phyloP scores from a whole-genome alignment of 1,140 invertebrate species.

The Neotoxoptera formosana region DNA sequence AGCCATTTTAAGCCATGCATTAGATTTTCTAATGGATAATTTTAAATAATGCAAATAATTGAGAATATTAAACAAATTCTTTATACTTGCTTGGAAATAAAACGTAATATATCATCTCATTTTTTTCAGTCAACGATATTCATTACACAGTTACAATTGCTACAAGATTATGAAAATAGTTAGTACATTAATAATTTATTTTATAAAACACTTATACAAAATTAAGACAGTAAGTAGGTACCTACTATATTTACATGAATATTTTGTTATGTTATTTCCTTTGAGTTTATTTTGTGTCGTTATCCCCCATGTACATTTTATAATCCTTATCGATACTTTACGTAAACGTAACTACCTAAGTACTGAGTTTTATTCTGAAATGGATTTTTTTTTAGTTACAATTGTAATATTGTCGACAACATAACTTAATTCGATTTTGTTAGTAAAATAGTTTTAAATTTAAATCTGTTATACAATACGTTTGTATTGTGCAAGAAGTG shows the following conservation, averaged over 20 bases:
- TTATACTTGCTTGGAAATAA: not conserved
- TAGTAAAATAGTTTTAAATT: not conserved
- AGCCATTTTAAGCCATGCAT: not conserved
- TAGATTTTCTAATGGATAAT: not conserved
- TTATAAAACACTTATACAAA: not conserved
- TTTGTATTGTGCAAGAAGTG: not conserved
- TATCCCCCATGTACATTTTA: not conserved
- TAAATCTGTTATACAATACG: not conserved
- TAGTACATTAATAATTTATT: not conserved
- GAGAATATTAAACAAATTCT: not conserved
- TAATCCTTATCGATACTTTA: not conserved
- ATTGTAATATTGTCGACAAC: not conserved
- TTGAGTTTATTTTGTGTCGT: not conserved
- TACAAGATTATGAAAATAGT: not conserved
- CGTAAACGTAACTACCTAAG: not conserved
- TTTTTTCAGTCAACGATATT: not conserved
- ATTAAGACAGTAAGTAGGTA: not conserved
- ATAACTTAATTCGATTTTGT: not conserved
- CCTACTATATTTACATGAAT: not conserved
- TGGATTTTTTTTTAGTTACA: not conserved
- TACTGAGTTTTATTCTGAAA: not conserved
- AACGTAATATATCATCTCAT: not conserved
- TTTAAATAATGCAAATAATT: not conserved
- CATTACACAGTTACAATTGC: not conserved
- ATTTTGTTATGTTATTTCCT: not conserved